Conservation (phyloP, 1,140 invertebrate species). For the Cylas formicarius region DNA sequence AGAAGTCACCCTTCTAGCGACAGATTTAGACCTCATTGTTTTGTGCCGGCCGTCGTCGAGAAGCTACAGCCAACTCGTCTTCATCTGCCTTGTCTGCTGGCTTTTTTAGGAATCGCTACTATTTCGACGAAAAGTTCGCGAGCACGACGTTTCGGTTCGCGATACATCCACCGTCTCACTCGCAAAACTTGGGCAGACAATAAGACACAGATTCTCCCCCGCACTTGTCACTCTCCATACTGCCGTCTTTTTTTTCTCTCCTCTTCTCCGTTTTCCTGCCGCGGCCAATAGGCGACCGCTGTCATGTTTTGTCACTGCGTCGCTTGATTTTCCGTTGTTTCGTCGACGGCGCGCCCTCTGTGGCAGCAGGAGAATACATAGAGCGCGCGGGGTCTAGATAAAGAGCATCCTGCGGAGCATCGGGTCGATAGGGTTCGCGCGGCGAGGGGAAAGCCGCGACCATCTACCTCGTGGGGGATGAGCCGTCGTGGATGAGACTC, state of each 20-base stretch:
- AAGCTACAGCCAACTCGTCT: conserved; percentile 3
- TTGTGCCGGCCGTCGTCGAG: conserved; percentile 6
- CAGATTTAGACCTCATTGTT: conserved; percentile 48
- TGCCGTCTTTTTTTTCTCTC: conserved; percentile 22
- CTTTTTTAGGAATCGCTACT: too few relatives aligned
- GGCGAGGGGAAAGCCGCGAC: conserved; percentile 19
- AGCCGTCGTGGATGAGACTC: conserved; percentile 6
- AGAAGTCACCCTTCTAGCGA: conserved; percentile 47
- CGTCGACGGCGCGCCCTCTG: conserved; percentile 18
- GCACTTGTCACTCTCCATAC: conserved; percentile 17
- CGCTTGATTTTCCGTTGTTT: conserved; percentile 34
- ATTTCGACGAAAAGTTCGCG: too few relatives aligned
- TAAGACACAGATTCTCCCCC: conserved; percentile 22
- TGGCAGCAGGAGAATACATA: conserved; percentile 18
- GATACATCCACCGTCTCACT: conserved; percentile 16
- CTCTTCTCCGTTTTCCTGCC: conserved; percentile 26
- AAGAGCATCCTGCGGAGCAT: conserved; percentile 28
- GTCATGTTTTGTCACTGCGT: conserved; percentile 41
- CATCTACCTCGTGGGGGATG: conserved; percentile 22
- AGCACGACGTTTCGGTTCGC: too few relatives aligned
- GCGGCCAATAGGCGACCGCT: conserved; percentile 37
- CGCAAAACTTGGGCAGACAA: conserved; percentile 24
- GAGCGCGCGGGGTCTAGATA: conserved; percentile 13
- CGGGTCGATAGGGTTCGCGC: conserved; percentile 30
- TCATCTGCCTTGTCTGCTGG: not conserved